Evolutionary conservation across 2,888 invertebrate genomes (phyloP), one percentile per base, ranked within the genome.

Genomic region (Amiota communis): DNA sequence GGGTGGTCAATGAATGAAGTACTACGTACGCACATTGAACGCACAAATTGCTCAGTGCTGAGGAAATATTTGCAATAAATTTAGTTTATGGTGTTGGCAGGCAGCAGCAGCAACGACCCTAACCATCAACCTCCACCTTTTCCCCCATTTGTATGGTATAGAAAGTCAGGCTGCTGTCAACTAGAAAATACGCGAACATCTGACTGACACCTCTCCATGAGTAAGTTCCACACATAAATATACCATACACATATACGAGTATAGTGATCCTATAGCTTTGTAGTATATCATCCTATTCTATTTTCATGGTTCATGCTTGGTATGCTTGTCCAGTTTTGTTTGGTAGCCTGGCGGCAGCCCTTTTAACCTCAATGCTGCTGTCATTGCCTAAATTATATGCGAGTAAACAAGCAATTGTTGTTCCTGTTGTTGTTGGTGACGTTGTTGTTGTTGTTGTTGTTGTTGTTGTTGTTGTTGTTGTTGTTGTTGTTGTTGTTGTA

Each of bases 51-150:
- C 82, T 87, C 83, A 87, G 86, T 87, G 87, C 84, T 85, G 81
- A 86, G 87, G 87, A 87, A 87, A 88, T 88, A 87, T 88, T 87
- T 87, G 87, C 87, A 86, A 88, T 88, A 87, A 87, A 88, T 88
- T 88, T 86, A 85, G 87, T 87, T 87, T 79, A 82, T 86, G 82
- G 80, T 82, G 78, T 80, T 80, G 80, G 76, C 77, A 81, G 78
- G 78, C 77, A 83, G 83, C 78, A 76, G 13, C 15, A n/a, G 23
- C 15, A 10, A 15, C 23, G 9, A 11, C 53, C 8, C 57, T 8
- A 23, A 15, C 57, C 23, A 10, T 12, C 1, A 8, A 23, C 17
- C 8, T 1, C 49, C 48, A 47, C 23, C 46, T 13, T 70, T 46
- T 57, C 69, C 53, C 53, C 53, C 17, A 23, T 23, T 23, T 23